A percentile compares a stretch with the other conserved stretches of the same genome.
Conservation (phyloP, 2,888 invertebrate species). For the Drosophila anceps region DNA sequence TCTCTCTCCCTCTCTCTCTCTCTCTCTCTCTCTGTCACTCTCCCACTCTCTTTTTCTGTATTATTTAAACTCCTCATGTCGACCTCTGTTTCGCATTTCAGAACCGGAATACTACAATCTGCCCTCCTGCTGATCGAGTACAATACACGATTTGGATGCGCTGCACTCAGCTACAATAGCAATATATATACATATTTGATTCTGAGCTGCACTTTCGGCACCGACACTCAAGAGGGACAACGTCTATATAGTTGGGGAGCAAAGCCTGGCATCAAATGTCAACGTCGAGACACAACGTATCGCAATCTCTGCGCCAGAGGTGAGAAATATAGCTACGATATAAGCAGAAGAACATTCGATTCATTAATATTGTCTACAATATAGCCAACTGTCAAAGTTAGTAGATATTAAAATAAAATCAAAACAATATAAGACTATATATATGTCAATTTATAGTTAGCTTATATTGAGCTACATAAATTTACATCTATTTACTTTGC, state of each 20-base stretch:
- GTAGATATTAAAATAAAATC: too few species aligned
- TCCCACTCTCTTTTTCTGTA: too few species aligned
- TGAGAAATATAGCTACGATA: conserved; percentile 19
- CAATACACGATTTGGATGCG: conserved; percentile 46
- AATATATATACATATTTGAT: background rate
- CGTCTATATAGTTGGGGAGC: conserved; percentile 39
- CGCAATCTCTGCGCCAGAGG: conserved; percentile 29
- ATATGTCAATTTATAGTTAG: background rate
- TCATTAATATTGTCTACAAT: background rate
- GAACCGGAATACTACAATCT: background rate
- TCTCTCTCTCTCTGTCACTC: background rate
- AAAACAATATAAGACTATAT: too few species aligned
- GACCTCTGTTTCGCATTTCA: conserved; percentile 4
- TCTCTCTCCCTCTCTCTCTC: background rate
- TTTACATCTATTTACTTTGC: background rate
- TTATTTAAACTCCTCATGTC: background rate
- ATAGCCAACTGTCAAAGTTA: too few species aligned
- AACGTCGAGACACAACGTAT: conserved; percentile 19
- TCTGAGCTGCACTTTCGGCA: conserved; percentile 45
- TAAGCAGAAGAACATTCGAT: background rate
- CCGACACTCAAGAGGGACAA: conserved; percentile 17
- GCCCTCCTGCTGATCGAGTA: conserved; percentile 42
- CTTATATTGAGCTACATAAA: background rate
- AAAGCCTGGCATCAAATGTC: conserved; percentile 24
- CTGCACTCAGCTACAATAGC: conserved; percentile 5